Percentiles rank a stretch among this genome's conserved stretches.
Conservation (phyloP, 1,140 invertebrate species). For the Anastatus disparis region DNA sequence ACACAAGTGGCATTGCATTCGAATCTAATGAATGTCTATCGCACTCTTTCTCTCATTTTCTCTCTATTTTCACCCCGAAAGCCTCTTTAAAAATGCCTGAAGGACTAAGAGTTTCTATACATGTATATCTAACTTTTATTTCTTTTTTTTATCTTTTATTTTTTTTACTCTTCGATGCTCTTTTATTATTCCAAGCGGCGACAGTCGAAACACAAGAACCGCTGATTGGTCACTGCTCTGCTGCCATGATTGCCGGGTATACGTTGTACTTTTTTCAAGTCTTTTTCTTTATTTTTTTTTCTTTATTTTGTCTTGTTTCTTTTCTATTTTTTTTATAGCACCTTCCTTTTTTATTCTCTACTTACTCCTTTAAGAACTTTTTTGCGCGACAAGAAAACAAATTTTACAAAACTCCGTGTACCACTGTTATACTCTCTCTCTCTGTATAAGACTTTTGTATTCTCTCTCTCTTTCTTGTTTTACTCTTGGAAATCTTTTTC, state of each 20-base stretch:
- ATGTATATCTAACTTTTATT: too few relatives aligned
- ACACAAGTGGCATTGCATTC: constrained; percentile 14
- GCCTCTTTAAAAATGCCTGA: constrained; percentile 51
- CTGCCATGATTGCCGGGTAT: constrained; percentile 52
- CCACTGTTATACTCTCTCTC: background rate
- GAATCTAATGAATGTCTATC: constrained; percentile 52
- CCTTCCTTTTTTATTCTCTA: too few relatives aligned
- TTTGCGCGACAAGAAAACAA: background rate
- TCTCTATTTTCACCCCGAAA: too few relatives aligned
- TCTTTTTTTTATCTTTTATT: too few relatives aligned
- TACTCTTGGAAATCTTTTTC: too few relatives aligned
- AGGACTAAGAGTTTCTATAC: constrained; percentile 2
- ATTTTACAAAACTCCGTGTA: background rate
- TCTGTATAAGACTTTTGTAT: too few relatives aligned
- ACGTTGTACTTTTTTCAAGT: constrained; percentile 33
- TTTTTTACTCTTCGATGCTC: constrained; percentile 41
- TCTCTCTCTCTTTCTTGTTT: too few relatives aligned
- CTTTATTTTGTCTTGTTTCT: background rate
- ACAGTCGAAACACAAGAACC: constrained; percentile 48
- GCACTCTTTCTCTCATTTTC: constrained; percentile 46
- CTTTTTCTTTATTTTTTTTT: constrained; percentile 33
- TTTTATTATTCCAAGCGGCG: constrained; percentile 47
- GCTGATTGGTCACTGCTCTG: constrained; percentile 55
- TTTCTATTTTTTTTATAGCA: too few relatives aligned
- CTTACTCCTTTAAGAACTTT: constrained; percentile 16